Evolutionary conservation across 2,888 invertebrate genomes (phyloP).

Genomic region (Oscheius onirici): DNA sequence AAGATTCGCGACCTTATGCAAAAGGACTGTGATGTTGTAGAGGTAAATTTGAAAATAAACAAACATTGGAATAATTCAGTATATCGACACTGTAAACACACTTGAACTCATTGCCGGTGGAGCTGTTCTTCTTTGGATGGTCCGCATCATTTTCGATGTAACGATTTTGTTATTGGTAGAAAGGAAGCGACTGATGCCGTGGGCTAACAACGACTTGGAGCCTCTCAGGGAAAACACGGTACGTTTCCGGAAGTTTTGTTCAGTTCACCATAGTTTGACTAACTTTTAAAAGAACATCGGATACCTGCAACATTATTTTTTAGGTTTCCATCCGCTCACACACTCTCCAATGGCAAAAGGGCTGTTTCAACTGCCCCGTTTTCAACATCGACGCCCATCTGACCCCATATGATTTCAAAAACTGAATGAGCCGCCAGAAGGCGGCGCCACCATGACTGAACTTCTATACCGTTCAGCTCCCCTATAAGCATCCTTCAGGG

Average conservation of each 20-base stretch:
- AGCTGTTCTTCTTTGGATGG: conserved; percentile 58
- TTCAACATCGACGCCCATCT: conserved; percentile 56
- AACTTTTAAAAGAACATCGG: too few species aligned
- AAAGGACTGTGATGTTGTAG: conserved; percentile 51
- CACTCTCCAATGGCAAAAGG: conserved; percentile 51
- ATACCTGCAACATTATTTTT: not conserved
- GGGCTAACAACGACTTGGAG: conserved; percentile 40
- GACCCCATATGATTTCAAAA: conserved; percentile 59
- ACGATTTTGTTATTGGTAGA: conserved; percentile 50
- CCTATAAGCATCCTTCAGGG: not conserved
- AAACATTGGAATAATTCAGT: conserved; percentile 40
- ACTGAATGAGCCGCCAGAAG: conserved; percentile 37
- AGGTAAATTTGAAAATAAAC: conserved; percentile 30
- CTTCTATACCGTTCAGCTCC: not conserved
- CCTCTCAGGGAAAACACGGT: conserved; percentile 41
- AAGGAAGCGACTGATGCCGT: conserved; percentile 53
- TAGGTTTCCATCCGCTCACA: conserved; percentile 38
- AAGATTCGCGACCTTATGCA: conserved; percentile 41
- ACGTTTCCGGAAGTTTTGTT: not conserved
- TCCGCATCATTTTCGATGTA: conserved; percentile 58
- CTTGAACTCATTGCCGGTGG: conserved; percentile 57
- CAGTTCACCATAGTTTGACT: too few species aligned
- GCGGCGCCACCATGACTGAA: conserved; percentile 2
- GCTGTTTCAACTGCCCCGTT: conserved; percentile 57
- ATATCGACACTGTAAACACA: conserved; percentile 50